Evolutionary conservation across 2,113 vertebrate species (phyloP).

Genomic region (Felis catus): F.catus_Fca126_mat1.0 CM031412.1:190729501-190730000

Average conservation of each 20-base stretch:
- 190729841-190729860: not conserved
- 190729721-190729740: not conserved
- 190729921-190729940: not conserved
- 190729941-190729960: not conserved
- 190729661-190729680: not conserved
- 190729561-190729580: not conserved
- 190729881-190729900: not conserved
- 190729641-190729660: not conserved
- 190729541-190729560: not conserved
- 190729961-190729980: not conserved
- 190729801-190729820: not conserved
- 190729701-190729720: not conserved
- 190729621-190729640: not conserved
- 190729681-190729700: not conserved
- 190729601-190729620: accelerated
- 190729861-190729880: not conserved
- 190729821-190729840: not conserved
- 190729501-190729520: not conserved
- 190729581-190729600: too few relatives aligned
- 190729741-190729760: not conserved
- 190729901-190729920: not conserved
- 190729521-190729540: accelerated
- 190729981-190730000: not conserved
- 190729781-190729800: not conserved
- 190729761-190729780: not conserved